Evolutionary conservation across 2,113 vertebrate species (phyloP).

Genomic region (Oreocharis arfaki): DNA sequence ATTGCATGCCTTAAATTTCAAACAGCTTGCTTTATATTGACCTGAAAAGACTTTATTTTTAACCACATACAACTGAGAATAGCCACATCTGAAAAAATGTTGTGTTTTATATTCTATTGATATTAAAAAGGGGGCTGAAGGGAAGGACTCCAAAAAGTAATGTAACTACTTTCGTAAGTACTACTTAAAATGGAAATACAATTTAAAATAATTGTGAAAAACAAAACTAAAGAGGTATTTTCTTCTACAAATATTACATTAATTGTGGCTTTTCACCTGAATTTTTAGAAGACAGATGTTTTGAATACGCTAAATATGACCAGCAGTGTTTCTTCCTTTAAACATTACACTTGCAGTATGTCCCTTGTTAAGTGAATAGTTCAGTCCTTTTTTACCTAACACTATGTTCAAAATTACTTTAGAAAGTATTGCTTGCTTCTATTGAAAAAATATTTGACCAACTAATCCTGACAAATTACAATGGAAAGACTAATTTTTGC

Average conservation of each 20-base stretch:
- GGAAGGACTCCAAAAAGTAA: neutral
- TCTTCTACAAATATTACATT: neutral
- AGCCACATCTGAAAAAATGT: neutral
- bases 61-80: rapidly evolving
- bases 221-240: neutral
- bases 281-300: neutral
- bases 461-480: neutral
- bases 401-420: neutral
- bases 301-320: neutral
- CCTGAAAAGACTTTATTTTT: neutral
- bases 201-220: neutral
- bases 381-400: neutral
- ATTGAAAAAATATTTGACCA: neutral
- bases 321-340: neutral
- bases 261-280: neutral
- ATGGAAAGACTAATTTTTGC: neutral
- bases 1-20: neutral
- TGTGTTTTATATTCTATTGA: neutral
- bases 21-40: neutral
- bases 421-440: neutral
- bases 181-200: neutral
- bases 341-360: neutral
- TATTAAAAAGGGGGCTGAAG: neutral
- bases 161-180: neutral
- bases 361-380: neutral